Conservation (phyloP, 2,797 vertebrate genomes). For the Pteropus rufus region DNA sequence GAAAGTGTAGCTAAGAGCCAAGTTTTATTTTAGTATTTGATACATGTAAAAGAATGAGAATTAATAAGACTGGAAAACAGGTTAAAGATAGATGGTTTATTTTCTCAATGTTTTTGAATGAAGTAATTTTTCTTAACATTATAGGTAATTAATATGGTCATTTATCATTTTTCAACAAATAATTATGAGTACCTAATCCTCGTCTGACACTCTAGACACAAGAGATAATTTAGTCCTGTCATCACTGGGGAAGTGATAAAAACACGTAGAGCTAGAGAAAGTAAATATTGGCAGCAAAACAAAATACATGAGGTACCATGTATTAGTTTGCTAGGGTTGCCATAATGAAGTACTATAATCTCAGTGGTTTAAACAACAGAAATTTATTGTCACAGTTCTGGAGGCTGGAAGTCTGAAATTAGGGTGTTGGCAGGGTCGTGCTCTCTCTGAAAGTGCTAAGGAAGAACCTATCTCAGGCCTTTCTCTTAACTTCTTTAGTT, state of each 20-base stretch:
- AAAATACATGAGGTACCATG: not conserved
- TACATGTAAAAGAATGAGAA: not conserved
- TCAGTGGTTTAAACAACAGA: not conserved
- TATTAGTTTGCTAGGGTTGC: not conserved
- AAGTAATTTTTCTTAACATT: not conserved
- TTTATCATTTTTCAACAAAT: not conserved
- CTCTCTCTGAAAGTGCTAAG: not conserved
- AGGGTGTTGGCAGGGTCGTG: fast-evolving
- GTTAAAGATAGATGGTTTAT: not conserved
- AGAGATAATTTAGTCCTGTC: too few species aligned
- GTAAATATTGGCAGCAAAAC: not conserved
- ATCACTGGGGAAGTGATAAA: not conserved
- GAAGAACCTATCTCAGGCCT: not conserved
- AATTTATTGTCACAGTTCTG: not conserved
- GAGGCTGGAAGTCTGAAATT: too few species aligned
- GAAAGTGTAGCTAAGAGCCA: not conserved
- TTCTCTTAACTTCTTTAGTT: not conserved
- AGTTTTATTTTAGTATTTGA: not conserved
- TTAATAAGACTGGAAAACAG: not conserved
- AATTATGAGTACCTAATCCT: not conserved
- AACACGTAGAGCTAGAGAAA: not conserved
- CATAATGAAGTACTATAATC: not conserved
- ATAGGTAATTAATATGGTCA: not conserved
- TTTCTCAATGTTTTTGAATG: not conserved
- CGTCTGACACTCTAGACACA: not conserved